Evolutionary conservation across 2,888 invertebrate genomes (phyloP).

Genomic region (Eledone cirrhosa): DNA sequence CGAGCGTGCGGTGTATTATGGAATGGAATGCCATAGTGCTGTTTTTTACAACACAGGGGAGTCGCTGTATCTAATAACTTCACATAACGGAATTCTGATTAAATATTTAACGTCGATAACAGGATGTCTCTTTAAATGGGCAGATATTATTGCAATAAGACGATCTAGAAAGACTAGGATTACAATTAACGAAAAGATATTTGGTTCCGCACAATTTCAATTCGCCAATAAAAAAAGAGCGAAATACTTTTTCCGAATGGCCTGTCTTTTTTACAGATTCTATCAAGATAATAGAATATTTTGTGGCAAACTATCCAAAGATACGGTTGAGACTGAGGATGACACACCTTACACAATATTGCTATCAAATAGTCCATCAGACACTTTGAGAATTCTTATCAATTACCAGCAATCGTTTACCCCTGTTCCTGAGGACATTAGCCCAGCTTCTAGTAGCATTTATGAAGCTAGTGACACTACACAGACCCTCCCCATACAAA

Average conservation of each 20-base stretch:
- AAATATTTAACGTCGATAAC: constrained; percentile 69
- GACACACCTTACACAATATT: background rate
- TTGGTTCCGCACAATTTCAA: constrained; percentile 74
- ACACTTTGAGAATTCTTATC: background rate
- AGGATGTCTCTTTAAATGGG: constrained; percentile 74
- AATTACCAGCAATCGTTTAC: background rate
- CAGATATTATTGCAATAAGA: constrained; percentile 91
- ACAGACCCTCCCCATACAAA: too few relatives aligned
- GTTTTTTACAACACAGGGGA: constrained; percentile 78
- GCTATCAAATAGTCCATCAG: background rate
- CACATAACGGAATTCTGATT: constrained; percentile 87
- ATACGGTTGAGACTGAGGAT: background rate
- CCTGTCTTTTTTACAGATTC: constrained; percentile 83
- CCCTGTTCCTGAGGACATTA: background rate
- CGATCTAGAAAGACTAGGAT: constrained; percentile 92
- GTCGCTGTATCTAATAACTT: constrained; percentile 87
- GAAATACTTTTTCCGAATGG: constrained; percentile 92
- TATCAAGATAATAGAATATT: constrained; percentile 79
- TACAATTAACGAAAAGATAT: constrained; percentile 80
- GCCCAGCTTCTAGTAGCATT: too few relatives aligned
- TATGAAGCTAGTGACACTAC: too few relatives aligned
- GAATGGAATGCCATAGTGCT: constrained; percentile 91
- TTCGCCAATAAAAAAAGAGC: constrained; percentile 90
- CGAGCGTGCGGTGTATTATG: constrained; percentile 93
- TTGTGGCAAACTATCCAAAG: background rate